Evolutionary conservation across 1,140 invertebrate genomes (phyloP).

Genomic region (Heterodera schachtii): DNA sequence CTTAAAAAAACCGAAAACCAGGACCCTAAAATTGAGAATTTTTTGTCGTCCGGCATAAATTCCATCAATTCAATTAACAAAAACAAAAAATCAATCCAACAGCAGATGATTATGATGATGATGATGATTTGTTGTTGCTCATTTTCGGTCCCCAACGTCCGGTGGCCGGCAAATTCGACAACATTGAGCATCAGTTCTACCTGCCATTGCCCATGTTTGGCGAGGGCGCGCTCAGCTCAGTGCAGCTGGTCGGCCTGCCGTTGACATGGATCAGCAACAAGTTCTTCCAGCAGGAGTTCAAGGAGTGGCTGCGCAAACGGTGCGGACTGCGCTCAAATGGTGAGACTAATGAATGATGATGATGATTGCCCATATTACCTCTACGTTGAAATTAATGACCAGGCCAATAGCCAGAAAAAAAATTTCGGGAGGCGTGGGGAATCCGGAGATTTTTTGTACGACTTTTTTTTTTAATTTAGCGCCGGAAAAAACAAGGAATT

Average conservation of each 20-base stretch:
- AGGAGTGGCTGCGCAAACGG: not conserved
- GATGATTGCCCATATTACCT: no score
- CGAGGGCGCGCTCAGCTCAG: not conserved
- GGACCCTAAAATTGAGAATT: no score
- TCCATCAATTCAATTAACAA: no score
- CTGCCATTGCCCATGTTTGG: not conserved
- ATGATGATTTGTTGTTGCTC: not conserved
- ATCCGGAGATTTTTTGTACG: no score
- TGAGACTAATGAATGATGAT: not conserved
- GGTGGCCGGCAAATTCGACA: not conserved
- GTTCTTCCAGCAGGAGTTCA: not conserved
- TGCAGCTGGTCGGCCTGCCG: not conserved
- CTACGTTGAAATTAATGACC: no score
- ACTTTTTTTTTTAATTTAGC: no score
- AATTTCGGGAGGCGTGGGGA: no score
- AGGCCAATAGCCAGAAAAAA: no score
- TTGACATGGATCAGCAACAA: not conserved
- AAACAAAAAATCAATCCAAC: not conserved
- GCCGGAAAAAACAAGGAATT: no score
- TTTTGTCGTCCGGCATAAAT: no score
- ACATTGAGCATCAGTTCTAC: not conserved
- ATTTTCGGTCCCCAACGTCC: not conserved
- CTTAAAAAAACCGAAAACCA: no score
- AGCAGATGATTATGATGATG: not conserved
- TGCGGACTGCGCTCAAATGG: not conserved